Evolutionary conservation across 2,113 vertebrate species (phyloP).

Genomic region (Rhinolophus sinicus): DNA sequence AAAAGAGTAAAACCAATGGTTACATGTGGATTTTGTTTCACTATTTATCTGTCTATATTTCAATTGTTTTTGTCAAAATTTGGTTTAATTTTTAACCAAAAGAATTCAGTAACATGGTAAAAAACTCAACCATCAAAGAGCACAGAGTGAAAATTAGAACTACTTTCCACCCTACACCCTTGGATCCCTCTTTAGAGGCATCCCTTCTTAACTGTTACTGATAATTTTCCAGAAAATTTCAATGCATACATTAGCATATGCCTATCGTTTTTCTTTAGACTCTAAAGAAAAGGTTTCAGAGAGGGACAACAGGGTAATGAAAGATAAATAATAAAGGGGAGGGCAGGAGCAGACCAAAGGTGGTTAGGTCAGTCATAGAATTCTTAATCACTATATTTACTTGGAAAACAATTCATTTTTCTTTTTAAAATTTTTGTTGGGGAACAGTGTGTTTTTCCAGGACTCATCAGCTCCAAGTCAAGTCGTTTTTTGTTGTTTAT

Average conservation of each 20-base stretch:
- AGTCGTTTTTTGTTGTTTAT: too few species aligned
- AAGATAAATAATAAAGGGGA: background rate
- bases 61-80: background rate
- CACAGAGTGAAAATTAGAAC: constrained; percentile 27
- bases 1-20: background rate
- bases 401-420: background rate
- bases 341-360: background rate
- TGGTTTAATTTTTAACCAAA: constrained; percentile 14
- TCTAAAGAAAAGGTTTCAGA: background rate
- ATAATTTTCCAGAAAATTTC: background rate
- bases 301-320: background rate
- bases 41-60: background rate
- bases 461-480: too few species aligned
- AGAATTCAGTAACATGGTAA: background rate
- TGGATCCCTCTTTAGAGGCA: background rate
- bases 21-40: background rate
- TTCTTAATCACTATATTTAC: constrained; percentile 35
- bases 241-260: background rate
- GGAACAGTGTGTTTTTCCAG: too few species aligned
- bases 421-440: too few species aligned
- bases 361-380: background rate
- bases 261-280: background rate
- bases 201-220: background rate
- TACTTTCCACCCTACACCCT: background rate
- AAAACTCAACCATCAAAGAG: constrained; percentile 19